Base-by-base conservation (phyloP, 2,888 invertebrate species). In the Cyaniris semiargus region DNA sequence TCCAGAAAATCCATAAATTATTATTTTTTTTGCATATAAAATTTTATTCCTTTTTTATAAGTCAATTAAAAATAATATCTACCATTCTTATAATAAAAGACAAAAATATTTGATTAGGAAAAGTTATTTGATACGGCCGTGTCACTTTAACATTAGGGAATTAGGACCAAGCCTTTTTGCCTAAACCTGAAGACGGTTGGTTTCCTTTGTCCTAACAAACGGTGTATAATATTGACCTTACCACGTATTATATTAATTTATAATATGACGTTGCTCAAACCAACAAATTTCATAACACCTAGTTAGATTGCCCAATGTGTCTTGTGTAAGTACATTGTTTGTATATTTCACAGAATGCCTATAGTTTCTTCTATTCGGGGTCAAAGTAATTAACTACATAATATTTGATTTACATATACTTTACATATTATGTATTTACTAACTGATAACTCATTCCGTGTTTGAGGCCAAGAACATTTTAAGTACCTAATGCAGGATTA, bases 321-420 rank as follows among this genome's bases (percentile, higher is more conserved):
- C 66, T 66, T 66, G 66, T 66, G 66, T 31, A 66, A 66, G 66
- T 31, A 66, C 27, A 66, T 66, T 66, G 66, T 66, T 66, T 66
- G 66, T 23, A 60, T 60, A 60, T 66, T 66, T 31, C 66, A 66
- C 66, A 15, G 66, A 38, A 72, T 21, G 44, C 72, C 38, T 44
- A 38, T 15, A 72, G 72, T 72, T 72, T 72, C 44, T 72, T 72
- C 48, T 72, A 72, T 72, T 72, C 72, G 44, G 44, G 72, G 72
- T 72, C 72, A 38, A 72, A 44, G 72, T 72, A 72, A 72, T 72
- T 72, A 72, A 21, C 72, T 44, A 44, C 72, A 72, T 72, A 72
- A 72, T 44, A 72, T 72, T 72, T 72, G 44, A 72, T 72, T 72
- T 72, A 38, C 72, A 72, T 72, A 38, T 72, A 23, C 44, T 72